Evolutionary conservation across 2,888 invertebrate genomes (phyloP).

Genomic region (Oscheius myriophilus): DNA sequence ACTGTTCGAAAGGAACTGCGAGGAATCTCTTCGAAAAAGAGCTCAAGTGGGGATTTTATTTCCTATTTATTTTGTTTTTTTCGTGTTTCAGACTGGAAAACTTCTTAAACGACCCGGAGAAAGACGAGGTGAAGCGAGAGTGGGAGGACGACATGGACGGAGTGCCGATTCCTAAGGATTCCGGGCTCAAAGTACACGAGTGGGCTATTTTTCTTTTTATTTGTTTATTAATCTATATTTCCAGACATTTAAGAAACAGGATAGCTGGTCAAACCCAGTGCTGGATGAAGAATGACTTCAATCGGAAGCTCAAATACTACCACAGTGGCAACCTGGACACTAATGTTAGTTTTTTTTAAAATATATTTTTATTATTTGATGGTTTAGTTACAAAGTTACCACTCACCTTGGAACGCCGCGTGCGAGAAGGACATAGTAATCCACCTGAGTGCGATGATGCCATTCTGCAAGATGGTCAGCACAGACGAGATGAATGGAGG

Average conservation of each 20-base stretch:
- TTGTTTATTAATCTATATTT: neutral
- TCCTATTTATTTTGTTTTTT: neutral
- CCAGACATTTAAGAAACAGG: slow-evolving; percentile 10
- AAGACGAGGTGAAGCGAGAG: neutral
- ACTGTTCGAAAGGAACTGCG: neutral
- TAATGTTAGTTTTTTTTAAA: neutral
- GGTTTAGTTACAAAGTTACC: slow-evolving; percentile 28
- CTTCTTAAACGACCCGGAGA: neutral
- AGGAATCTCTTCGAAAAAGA: slow-evolving; percentile 11
- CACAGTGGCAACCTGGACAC: slow-evolving; percentile 11
- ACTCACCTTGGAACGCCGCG: slow-evolving; percentile 11
- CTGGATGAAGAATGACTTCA: slow-evolving; percentile 24
- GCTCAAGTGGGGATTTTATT: neutral
- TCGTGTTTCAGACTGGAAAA: slow-evolving; percentile 11
- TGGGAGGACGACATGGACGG: slow-evolving; percentile 19
- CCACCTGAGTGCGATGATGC: slow-evolving; percentile 17
- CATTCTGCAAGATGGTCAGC: slow-evolving; percentile 27
- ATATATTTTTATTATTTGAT: neutral
- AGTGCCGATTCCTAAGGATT: neutral
- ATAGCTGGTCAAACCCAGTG: neutral
- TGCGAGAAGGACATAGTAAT: slow-evolving; percentile 28
- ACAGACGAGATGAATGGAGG: slow-evolving; percentile 5
- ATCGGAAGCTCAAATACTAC: slow-evolving; percentile 27
- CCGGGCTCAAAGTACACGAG: neutral
- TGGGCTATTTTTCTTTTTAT: neutral